Conservation (phyloP, 2,113 vertebrate genomes). For the Myiagra hebetior region DNA sequence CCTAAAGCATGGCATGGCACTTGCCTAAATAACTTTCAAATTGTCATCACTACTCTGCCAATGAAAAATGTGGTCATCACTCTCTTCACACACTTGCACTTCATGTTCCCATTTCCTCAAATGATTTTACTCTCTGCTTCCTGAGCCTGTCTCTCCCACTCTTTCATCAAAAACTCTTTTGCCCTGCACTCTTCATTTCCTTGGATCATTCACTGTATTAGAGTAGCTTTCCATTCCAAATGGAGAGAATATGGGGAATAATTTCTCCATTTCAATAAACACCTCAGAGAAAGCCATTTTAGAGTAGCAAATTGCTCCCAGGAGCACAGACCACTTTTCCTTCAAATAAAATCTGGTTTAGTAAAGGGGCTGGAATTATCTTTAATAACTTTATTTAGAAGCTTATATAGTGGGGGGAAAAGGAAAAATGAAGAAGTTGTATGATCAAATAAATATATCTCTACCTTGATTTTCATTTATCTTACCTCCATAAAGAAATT, state of each 20-base stretch:
- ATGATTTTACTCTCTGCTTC: neutral
- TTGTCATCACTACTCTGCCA: neutral
- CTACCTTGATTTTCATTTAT: conserved; percentile 6
- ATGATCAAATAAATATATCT: neutral
- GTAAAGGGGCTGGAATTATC: neutral
- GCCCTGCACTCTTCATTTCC: neutral
- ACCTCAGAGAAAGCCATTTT: conserved; percentile 23
- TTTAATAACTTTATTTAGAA: conserved; percentile 34
- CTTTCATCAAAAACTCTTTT: neutral
- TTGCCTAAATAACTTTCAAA: neutral
- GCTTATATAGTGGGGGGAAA: neutral
- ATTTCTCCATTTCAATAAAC: conserved; percentile 39
- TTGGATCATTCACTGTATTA: conserved; percentile 5
- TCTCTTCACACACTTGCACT: neutral
- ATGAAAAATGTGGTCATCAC: neutral
- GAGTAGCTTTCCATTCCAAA: conserved; percentile 30
- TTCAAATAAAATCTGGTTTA: conserved; percentile 8
- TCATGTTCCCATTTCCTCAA: neutral
- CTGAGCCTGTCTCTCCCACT: neutral
- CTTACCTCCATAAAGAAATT: neutral
- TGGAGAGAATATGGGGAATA: neutral
- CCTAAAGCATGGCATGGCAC: neutral
- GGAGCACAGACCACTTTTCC: neutral
- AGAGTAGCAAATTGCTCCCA: conserved; percentile 29
- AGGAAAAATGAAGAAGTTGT: fast-evolving